Evolutionary conservation across 2,113 vertebrate genomes (phyloP), one percentile per base, ranked within the genome.

Genomic region (Myanophis thanlyinensis): DNA sequence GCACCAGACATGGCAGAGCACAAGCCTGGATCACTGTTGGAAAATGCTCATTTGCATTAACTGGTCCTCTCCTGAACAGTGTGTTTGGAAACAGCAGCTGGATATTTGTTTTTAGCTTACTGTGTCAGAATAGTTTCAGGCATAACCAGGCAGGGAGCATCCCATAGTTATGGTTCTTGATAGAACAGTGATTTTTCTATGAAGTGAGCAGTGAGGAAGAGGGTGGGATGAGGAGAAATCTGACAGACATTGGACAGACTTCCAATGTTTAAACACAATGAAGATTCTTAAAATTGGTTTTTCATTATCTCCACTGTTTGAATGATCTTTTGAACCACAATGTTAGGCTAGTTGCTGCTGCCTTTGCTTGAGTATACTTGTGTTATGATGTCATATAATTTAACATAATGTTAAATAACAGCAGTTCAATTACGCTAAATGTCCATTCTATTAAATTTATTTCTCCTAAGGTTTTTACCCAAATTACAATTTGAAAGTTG

Each of bases 401-500:
- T 93, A 94, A 27, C 84, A 94, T 2, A 49, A 80, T 93, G 52
- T 52, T 1, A 0, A 95, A 80, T 80, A 95, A 93, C 85, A 92
- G 93, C 85, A 95, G 62, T 44, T 46, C 93, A 35, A 35, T 67
- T 80, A 40, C 67, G 95, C 93, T 85, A 73, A 80, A 18, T 56
- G n/a, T 94, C 89, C 1, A 49, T 93, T 90, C 90, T 91, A 7
- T 89, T 3, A 93, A 95, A 89, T 89, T 44, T 23, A 67, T 35
- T 6, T 92, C 27, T 92, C 49, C 62, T 35, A 40, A 44, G 13
- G n/a, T 56, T 47, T 48, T 22, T 51, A 44, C 30, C 46, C 25
- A 44, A 90, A 94, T 95, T 88, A 90, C 93, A 85, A 92, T 92
- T 95, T 85, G 85, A 67, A 93, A 93, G 88, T 92, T 27, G n/a